These are phyloP conservation scores for Penaeus chinensis DNA, from an alignment of 1,140 invertebrate genomes.

Conservation along the genomic window DNA sequence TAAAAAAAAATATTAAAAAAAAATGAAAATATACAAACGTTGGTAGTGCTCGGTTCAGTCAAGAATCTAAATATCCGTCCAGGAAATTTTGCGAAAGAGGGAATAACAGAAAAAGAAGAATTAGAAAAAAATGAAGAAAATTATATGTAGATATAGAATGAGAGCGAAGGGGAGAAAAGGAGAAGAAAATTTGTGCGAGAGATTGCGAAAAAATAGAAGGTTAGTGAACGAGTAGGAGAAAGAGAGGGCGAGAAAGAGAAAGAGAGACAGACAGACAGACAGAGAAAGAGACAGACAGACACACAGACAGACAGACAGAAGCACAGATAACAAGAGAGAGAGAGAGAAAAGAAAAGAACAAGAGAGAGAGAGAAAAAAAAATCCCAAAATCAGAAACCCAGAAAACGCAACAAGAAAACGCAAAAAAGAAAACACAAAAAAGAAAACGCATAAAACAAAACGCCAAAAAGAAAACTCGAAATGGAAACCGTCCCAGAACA, in stretches of 20 bases:
- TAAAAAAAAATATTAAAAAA: too few relatives aligned
- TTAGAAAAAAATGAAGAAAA: background rate
- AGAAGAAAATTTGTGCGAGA: background rate
- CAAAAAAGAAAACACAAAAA: too few relatives aligned
- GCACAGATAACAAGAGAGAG: background rate
- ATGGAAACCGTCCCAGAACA: too few relatives aligned
- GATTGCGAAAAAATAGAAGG: background rate
- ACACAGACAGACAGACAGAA: background rate
- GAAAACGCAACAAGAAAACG: background rate
- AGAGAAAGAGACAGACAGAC: background rate
- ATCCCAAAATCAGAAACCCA: background rate
- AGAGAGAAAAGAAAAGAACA: background rate
- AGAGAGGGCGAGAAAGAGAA: background rate
- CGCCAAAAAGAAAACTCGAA: too few relatives aligned
- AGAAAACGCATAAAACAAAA: too few relatives aligned
- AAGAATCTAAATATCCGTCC: too few relatives aligned
- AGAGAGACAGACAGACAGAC: constrained; percentile 7
- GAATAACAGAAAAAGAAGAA: background rate
- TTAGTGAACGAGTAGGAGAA: background rate
- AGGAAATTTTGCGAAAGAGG: background rate
- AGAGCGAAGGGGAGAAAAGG: background rate
- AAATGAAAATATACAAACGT: too few relatives aligned
- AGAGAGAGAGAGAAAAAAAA: background rate
- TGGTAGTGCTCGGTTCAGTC: too few relatives aligned
- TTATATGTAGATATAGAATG: background rate